Evolutionary conservation across 2,797 vertebrate genomes (phyloP), one percentile per base, ranked within the genome.

Genomic region (Eutrigla gurnardus): DNA sequence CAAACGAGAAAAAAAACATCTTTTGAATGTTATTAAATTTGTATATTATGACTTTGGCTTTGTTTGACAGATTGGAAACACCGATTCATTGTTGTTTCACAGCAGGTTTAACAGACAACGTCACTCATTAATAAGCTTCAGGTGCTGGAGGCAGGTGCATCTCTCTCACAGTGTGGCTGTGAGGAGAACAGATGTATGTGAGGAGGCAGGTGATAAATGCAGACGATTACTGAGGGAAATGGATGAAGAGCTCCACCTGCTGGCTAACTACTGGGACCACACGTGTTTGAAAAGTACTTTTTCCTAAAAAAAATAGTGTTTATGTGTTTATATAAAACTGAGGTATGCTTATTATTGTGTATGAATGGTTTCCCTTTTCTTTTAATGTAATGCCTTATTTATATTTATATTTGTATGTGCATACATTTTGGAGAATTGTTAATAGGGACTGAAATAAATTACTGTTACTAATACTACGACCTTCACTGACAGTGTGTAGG

Each of bases 181-280:
- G 33, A 37, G 17, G 2, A 52, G 6, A 50, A 43, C 40, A 54
- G 0, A 14, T 4, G 36, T 33, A 10, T 32, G 14, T 0, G n/a
- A 36, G 50, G 36, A 70, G 46, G 36, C 46, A 47, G 67, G 25
- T 57, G 52, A 64, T 39, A 2, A 1, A n/a, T 33, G 18, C 39
- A 59, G 64, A 35, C 40, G 17, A 47, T n/a, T 33, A 32, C 13
- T 52, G 39, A 67, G 25, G 39, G 65, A 66, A 70, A 64, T 76
- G 39, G 60, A 49, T 12, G 25, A 73, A 80, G 70, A 66, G 1
- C 86, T 53, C 88, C 88, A 82, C 83, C 91, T 91, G 7, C 75
- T 87, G 91, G 86, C 9, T 53, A 25, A 8, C 12, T 40, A 1
- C 3, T 33, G 63, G 75, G 10, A 46, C 12, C 42, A 60, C 57